Percentiles rank a stretch among this genome's conserved stretches.
Conservation (phyloP, 2,797 vertebrate genomes). For the Poecile montanus region DNA sequence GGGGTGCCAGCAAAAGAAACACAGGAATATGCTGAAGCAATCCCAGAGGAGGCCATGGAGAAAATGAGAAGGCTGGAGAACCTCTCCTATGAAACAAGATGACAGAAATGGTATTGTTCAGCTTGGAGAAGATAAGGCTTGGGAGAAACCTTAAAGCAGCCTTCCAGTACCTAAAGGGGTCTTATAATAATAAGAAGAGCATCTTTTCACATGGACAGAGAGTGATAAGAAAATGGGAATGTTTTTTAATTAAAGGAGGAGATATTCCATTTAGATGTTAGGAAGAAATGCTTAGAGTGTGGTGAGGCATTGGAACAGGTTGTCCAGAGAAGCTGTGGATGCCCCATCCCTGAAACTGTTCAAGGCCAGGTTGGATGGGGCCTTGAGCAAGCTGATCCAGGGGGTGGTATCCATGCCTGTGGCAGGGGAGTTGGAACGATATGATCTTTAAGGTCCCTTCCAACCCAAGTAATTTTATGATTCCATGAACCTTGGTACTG, state of each 20-base stretch:
- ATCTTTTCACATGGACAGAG: background rate
- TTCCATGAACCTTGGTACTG: background rate
- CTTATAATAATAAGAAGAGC: background rate
- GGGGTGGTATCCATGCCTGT: too few relatives aligned
- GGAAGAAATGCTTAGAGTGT: background rate
- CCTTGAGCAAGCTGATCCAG: background rate
- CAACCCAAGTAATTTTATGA: background rate
- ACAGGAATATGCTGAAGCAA: background rate
- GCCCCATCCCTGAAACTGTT: background rate
- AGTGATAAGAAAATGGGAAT: background rate
- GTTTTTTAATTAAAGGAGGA: background rate
- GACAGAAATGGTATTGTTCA: background rate
- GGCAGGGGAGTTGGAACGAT: background rate
- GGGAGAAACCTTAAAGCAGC: background rate
- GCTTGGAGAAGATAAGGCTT: background rate
- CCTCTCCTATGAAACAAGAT: background rate
- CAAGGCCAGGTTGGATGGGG: background rate
- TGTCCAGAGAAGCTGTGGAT: background rate
- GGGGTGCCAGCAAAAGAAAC: background rate
- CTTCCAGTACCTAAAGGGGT: background rate
- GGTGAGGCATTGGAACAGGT: background rate
- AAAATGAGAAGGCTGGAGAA: background rate
- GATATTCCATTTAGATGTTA: background rate
- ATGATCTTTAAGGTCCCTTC: background rate
- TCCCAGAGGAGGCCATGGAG: background rate